Evolutionary conservation across 92 coral and sea anemone species (phyloP).

Genomic region (Palythoa grandis): DNA sequence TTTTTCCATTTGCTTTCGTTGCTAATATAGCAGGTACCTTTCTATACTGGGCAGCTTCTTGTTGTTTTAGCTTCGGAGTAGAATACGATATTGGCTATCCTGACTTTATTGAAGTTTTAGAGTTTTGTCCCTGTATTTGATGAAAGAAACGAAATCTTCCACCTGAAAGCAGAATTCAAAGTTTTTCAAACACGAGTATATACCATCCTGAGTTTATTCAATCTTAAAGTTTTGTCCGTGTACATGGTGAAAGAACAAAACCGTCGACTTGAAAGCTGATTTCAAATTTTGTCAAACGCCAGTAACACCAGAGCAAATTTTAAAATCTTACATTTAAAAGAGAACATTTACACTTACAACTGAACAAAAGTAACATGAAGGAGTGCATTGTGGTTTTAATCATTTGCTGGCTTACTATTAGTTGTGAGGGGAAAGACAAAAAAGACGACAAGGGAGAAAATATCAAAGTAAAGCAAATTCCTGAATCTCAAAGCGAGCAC

Average conservation of each 20-base stretch:
- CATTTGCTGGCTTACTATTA: conserved; percentile 4
- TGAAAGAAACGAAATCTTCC: background rate
- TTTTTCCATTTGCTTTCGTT: conserved; percentile 3
- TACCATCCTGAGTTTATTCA: background rate
- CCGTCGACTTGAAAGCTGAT: background rate
- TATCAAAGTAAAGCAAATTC: background rate
- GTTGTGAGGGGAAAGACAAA: conserved; percentile 21
- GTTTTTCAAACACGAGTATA: too few relatives aligned
- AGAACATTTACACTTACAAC: background rate
- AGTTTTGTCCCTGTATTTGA: background rate
- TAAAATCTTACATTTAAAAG: background rate
- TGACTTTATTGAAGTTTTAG: background rate
- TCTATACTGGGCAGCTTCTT: background rate
- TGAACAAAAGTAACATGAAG: background rate
- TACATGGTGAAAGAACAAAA: background rate
- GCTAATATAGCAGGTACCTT: conserved; percentile 4
- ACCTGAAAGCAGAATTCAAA: background rate
- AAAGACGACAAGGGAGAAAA: conserved; percentile 12
- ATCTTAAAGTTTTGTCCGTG: background rate
- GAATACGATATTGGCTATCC: background rate
- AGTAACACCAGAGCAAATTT: background rate
- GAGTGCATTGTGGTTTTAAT: background rate
- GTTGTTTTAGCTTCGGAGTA: background rate
- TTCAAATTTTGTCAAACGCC: background rate
- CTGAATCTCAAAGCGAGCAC: conserved; percentile 30